Evolutionary conservation across 2,113 vertebrate genomes (phyloP).

Genomic region (Cisticola juncidis): DNA sequence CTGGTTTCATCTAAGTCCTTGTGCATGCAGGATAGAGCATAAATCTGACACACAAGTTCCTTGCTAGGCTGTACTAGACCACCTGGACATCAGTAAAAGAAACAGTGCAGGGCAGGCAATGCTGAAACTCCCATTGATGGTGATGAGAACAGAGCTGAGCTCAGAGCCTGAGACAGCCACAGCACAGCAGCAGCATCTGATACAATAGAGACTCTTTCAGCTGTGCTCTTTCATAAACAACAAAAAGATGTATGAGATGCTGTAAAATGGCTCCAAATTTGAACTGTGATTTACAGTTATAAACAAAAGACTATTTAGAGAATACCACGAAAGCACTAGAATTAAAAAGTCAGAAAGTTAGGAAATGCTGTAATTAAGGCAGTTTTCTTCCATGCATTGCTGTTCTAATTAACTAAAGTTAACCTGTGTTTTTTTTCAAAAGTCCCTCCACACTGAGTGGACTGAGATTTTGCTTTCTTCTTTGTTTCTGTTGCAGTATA

Average conservation of each 20-base stretch:
- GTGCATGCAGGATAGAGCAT: background rate
- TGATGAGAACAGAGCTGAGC: background rate
- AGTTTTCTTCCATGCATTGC: background rate
- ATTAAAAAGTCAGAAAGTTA: background rate
- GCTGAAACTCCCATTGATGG: background rate
- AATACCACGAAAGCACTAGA: background rate
- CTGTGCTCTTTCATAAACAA: background rate
- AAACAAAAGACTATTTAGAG: background rate
- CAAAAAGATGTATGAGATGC: background rate
- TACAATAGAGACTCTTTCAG: conserved; percentile 4
- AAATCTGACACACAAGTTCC: background rate
- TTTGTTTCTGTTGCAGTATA: background rate
- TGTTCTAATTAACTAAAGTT: background rate
- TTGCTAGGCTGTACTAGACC: background rate
- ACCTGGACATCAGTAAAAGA: background rate
- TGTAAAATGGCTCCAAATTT: background rate
- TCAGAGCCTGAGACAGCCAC: background rate
- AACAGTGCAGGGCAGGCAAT: background rate
- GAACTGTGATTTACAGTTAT: background rate
- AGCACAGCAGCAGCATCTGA: background rate
- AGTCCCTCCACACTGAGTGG: background rate
- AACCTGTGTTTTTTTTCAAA: background rate
- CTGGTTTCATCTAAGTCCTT: background rate
- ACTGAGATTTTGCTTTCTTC: background rate
- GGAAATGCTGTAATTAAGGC: background rate